Evolutionary conservation across 2,888 invertebrate genomes (phyloP).

Genomic region (Cancer borealis): DNA sequence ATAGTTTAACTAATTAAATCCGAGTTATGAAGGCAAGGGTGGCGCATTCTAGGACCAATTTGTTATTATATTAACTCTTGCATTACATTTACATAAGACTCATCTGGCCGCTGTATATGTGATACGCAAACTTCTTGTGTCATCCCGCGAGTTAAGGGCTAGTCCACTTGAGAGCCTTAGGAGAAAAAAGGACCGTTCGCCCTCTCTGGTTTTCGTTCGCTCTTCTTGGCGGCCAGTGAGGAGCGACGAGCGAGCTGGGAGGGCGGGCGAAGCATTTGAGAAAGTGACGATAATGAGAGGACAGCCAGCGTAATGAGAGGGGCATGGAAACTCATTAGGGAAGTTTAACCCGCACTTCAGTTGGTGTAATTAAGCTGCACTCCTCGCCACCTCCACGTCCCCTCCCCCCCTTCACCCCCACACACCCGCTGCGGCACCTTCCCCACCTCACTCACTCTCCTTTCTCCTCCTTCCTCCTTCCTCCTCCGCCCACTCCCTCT

Average conservation of each 20-base stretch:
- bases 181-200: constrained; percentile 50
- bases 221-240: neutral
- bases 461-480: constrained; percentile 28
- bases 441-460: neutral
- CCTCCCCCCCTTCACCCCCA: neutral
- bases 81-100: constrained; percentile 63
- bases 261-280: constrained; percentile 55
- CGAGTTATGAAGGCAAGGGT: constrained; percentile 65
- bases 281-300: constrained; percentile 52
- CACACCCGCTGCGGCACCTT: neutral
- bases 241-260: constrained; percentile 12
- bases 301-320: constrained; percentile 61
- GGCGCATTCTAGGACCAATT: constrained; percentile 51
- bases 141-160: constrained; percentile 69
- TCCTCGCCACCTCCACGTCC: constrained; percentile 54
- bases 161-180: constrained; percentile 66
- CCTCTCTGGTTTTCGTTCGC: constrained; percentile 56
- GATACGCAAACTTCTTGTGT: constrained; percentile 72
- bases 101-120: constrained; percentile 61
- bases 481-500: neutral
- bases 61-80: constrained; percentile 59
- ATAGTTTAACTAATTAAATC: constrained; percentile 74
- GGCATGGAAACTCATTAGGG: constrained; percentile 71
- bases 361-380: constrained; percentile 69
- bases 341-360: constrained; percentile 71